phyloP scores from a whole-genome alignment of 2,113 vertebrate species.

The Archocentrus centrarchus region DNA sequence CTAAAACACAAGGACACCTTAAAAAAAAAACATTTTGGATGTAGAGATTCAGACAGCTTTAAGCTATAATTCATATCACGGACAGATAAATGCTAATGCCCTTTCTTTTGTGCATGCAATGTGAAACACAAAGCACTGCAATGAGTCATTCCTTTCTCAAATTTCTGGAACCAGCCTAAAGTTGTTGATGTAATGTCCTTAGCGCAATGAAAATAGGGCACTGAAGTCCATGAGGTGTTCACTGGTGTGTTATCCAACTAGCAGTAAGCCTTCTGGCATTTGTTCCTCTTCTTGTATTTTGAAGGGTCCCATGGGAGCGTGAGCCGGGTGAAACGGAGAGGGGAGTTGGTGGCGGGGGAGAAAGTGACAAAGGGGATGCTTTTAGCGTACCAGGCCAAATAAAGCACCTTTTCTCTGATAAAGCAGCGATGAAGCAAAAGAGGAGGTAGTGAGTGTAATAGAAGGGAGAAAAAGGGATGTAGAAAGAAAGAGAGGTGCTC shows the following conservation, averaged over 20 bases:
- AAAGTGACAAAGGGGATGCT: slow-evolving; percentile 49
- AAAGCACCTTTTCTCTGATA: slow-evolving; percentile 49
- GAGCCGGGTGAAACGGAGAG: slow-evolving; percentile 35
- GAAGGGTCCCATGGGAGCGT: slow-evolving; percentile 42
- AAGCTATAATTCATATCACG: neutral
- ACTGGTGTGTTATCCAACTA: slow-evolving; percentile 46
- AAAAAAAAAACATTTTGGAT: neutral
- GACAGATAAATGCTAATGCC: neutral
- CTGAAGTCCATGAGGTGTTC: slow-evolving; percentile 50
- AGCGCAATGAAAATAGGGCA: slow-evolving; percentile 41
- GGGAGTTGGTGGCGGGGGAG: neutral
- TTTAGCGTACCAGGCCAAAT: slow-evolving; percentile 55
- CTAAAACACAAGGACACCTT: neutral
- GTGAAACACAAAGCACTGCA: neutral
- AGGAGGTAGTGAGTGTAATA: slow-evolving; percentile 11
- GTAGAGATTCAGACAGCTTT: neutral
- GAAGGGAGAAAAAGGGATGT: neutral
- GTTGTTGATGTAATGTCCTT: slow-evolving; percentile 28
- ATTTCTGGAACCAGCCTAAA: slow-evolving; percentile 4
- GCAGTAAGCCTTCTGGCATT: slow-evolving; percentile 58
- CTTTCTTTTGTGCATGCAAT: neutral
- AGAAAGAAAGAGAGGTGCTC: neutral
- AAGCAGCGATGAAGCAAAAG: slow-evolving; percentile 31
- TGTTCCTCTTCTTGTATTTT: slow-evolving; percentile 60
- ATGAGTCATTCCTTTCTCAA: neutral